Percentiles rank a stretch among this genome's conserved stretches.
phyloP scores from a whole-genome alignment of 2,888 invertebrate species.

The Mythimna loreyi region DNA sequence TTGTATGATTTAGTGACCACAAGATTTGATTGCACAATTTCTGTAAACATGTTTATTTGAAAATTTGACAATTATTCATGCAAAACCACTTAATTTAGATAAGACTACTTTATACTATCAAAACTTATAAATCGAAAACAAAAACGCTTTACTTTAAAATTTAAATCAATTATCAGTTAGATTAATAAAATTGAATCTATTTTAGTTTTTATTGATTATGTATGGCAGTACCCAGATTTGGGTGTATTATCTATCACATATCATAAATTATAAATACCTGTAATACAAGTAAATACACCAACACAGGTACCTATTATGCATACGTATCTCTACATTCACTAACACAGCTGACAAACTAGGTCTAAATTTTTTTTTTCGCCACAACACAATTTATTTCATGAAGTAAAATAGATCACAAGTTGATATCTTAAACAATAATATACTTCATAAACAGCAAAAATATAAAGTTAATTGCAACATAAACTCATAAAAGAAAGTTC shows the following conservation, averaged over 20 bases:
- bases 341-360: constrained; percentile 76
- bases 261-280: constrained; percentile 51
- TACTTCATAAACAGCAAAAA: constrained; percentile 64
- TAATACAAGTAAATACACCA: constrained; percentile 58
- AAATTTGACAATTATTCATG: not conserved
- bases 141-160: not conserved
- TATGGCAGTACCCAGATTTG: constrained; percentile 26
- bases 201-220: constrained; percentile 22
- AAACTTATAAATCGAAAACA: not conserved
- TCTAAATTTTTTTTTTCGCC: constrained; percentile 71
- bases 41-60: not conserved
- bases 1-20: not conserved
- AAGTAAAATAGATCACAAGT: constrained; percentile 36
- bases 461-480: constrained; percentile 64
- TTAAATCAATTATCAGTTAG: not conserved
- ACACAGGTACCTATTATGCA: constrained; percentile 66
- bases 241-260: constrained; percentile 26
- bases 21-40: constrained; percentile 14
- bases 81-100: not conserved
- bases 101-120: not conserved
- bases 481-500: constrained; percentile 78
- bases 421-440: constrained; percentile 46
- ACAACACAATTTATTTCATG: constrained; percentile 64
- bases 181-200: constrained; percentile 15
- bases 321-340: constrained; percentile 73